Base-by-base conservation (phyloP, 2,888 invertebrate species). In the Pomacea canaliculata region DNA sequence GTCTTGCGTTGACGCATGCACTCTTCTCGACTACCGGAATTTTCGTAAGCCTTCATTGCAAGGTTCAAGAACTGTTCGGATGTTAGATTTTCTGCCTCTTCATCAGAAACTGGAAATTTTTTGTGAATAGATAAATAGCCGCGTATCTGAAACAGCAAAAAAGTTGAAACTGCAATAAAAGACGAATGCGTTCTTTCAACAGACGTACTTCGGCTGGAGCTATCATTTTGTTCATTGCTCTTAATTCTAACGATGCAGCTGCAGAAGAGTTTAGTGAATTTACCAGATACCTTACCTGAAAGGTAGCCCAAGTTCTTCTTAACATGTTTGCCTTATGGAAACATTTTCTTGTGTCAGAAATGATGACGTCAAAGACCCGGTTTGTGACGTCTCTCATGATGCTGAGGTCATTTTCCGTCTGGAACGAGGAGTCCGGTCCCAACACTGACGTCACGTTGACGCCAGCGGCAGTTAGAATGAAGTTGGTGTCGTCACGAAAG, bases 101-200 rank as follows among this genome's bases (percentile, higher is more conserved):
- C 16, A 18, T 46, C 27, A 7, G 67, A 23, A 13, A 69, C 27
- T 7, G 78, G 78, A 60, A 73, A 68, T 3, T 48, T 8, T 7
- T 66, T 72, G 13, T n/a, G 56, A 51, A 66, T 73, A 27, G 78
- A 76, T 1, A 78, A 49, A 46, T 66, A 72, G 0, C 78, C 78
- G 23, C 76, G 76, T 23, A 76, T 62, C 62, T 78, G 78, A 16
- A 73, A 56, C 19, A 68, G 7, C 46, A 62, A 16, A 71, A 62
- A 5, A 12, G 5, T 5, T 5, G 37, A 37, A 37, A 37, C 37
- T 37, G 37, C 37, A 37, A 37, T 37, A 37, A 37, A 37, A 37
- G 4, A 37, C 1, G 37, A 37, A 37, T 37, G 37, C 1, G 5
- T 37, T 5, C 5, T 37, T 37, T 37, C 37, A 37, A 37, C 37